These are phyloP conservation scores for Drosophila subpulchrella DNA, from an alignment of 1,140 invertebrate genomes.

Conservation along the genomic window DNA sequence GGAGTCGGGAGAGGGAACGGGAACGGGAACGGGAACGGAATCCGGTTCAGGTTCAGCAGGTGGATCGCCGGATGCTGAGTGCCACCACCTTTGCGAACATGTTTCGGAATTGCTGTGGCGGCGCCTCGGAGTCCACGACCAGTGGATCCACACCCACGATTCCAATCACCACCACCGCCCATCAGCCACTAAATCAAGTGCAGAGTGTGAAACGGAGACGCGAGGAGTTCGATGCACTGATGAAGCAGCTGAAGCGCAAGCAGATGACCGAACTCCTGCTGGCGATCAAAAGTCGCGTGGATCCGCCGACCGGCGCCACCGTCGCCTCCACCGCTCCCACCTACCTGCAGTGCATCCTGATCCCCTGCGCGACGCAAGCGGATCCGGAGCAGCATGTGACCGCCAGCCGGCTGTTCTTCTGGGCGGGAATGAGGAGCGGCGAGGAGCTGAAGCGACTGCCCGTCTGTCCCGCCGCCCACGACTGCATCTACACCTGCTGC, in stretches of 20 bases:
- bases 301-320: slow-evolving; percentile 26
- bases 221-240: slow-evolving; percentile 85
- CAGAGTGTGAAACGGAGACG: slow-evolving; percentile 23
- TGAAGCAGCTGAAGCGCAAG: slow-evolving; percentile 88
- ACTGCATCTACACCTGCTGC: slow-evolving; percentile 89
- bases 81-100: slow-evolving; percentile 63
- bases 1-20: slow-evolving; percentile 15
- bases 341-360: slow-evolving; percentile 87
- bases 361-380: slow-evolving; percentile 85
- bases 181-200: slow-evolving; percentile 26
- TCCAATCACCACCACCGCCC: slow-evolving; percentile 27
- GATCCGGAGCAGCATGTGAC: slow-evolving; percentile 86
- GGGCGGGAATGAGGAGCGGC: slow-evolving; percentile 88
- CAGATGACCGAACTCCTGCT: slow-evolving; percentile 88
- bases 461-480: slow-evolving; percentile 86
- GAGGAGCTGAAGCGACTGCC: slow-evolving; percentile 89
- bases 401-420: slow-evolving; percentile 90
- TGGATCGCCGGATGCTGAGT: slow-evolving; percentile 23
- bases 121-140: slow-evolving; percentile 49
- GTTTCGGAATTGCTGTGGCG: slow-evolving; percentile 78
- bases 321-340: slow-evolving; percentile 60
- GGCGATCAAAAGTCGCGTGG: slow-evolving; percentile 86
- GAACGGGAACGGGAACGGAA: no score
- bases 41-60: not conserved
- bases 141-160: slow-evolving; percentile 40